Base-by-base conservation (phyloP, 2,888 invertebrate genomes). In the Mythimna pallens region DNA sequence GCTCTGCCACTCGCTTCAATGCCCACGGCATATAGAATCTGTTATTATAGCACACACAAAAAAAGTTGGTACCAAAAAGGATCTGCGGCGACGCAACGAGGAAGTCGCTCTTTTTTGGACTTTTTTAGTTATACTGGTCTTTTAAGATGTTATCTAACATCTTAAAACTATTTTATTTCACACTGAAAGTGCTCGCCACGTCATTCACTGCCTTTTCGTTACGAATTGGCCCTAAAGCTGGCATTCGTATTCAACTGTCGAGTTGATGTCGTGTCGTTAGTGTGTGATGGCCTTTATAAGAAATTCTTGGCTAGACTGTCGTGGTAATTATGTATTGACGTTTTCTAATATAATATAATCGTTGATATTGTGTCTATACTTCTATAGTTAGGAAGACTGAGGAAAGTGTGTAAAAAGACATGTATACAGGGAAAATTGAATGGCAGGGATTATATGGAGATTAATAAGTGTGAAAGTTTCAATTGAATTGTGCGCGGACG, bases 361-460 rank as follows among this genome's bases (percentile, higher is more conserved):
- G 25, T 25, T 14, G 8, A 25, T 22, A 43, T 20, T 36, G 25
- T 64, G 55, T 10, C 7, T 50, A 8, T 47, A 34, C 8, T 17
- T 52, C 7, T 50, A 8, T 47, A 34, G 8, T 17, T 52, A 61
- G 59, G 47, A 67, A 68, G 40, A 75, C 54, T 59, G 67, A 74
- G 30, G 50, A 55, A 69, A 62, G 20, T 75, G 30, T 64, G 58
- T 65, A 30, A 63, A 61, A 62, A 65, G 22, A 65, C 50, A 36
- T 58, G 47, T 17, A 57, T 78, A 78, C 79, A 78, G 78, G 78
- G 78, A 73, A 64, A 67, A 64, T 64, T 59, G 30, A 30, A 55
- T 61, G 64, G 61, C 25, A 50, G 79, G 59, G 20, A 67, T 50
- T 54, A 17, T 34, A 58, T 14, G 36, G 22, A 63, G 20, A 36